Evolutionary conservation across 35 echinoderm and acorn worm genomes (phyloP), one percentile per base, ranked within the genome.

Genomic region (Stichopus chloronotus): DNA sequence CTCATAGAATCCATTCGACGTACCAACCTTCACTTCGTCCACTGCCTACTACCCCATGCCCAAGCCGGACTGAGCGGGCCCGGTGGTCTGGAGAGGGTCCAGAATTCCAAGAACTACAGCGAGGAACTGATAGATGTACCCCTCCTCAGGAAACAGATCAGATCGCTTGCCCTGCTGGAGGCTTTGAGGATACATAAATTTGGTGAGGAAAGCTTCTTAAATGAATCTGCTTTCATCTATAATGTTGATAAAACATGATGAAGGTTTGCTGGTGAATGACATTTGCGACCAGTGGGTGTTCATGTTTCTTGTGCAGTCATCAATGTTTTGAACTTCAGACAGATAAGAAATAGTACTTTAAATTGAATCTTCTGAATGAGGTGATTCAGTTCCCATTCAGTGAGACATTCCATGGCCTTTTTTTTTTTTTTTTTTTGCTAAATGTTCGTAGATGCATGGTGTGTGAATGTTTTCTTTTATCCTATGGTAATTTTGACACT

Each of bases 1-100:
- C 83, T 98, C 16, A 78, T 98, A 6, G 97, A 98, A 9, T 93
- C 91, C 17, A 86, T 98, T n/a, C 93, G 97, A 55, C 86, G 97
- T 43, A 98, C 95, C 52, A 88, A 92, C 23, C 95, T 96, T 7
- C 97, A 98, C 82, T 98, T 98, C 90, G 95, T 98, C 58, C 95
- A 96, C 52, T 98, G 97, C 88, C 60, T 98, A 2, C 19, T 95
- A 4, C 97, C 97, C 7, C 95, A 98, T 16, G 59, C 57, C 83
- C 88, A 93, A 84, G 97, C 97, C 54, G 97, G 97, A 9, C 79
- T 98, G 56, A 93, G 91, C 92, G 95, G 94, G 54, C 84, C 92
- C 0, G 94, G 89, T 72, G 90, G 79, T 25, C 76, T 87, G 4
- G 90, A 76, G n/a, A 9, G 76, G 7, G 52, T 17, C 54, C 90